Evolutionary conservation across 2,113 vertebrate species (phyloP).

Genomic region (Vicugna pacos): DNA sequence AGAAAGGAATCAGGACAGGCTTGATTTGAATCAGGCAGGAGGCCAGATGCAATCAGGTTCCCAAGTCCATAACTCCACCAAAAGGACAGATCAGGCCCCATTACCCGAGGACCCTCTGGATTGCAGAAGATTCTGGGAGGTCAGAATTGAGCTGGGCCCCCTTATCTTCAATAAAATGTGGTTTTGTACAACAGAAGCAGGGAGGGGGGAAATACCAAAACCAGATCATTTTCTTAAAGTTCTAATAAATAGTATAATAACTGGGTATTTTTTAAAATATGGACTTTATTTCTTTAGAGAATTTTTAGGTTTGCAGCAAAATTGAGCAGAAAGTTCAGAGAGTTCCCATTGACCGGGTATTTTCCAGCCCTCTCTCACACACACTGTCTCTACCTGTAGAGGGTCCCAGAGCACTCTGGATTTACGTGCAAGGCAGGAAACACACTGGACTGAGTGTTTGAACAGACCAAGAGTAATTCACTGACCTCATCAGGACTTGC

Average conservation of each 20-base stretch:
- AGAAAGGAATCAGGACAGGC: conserved; percentile 40
- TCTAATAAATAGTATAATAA: background rate
- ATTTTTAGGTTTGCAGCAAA: background rate
- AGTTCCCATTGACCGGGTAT: background rate
- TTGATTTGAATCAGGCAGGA: conserved; percentile 60
- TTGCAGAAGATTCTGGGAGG: background rate
- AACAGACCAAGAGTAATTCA: background rate
- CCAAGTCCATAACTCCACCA: background rate
- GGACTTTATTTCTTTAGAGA: background rate
- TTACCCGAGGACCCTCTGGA: background rate
- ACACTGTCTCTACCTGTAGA: background rate
- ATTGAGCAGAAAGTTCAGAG: background rate
- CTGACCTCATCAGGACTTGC: background rate
- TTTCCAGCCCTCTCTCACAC: background rate
- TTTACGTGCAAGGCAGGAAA: background rate
- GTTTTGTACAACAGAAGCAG: background rate
- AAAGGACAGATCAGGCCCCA: background rate
- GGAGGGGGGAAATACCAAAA: background rate
- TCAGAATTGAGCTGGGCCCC: background rate
- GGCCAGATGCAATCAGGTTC: conserved; percentile 23
- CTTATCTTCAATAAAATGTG: background rate
- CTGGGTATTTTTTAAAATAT: background rate
- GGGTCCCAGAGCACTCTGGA: background rate
- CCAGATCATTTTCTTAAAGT: background rate
- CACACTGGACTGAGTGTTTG: background rate